Conservation (phyloP, 2,797 vertebrate genomes). For the Sciurus vulgaris region DNA sequence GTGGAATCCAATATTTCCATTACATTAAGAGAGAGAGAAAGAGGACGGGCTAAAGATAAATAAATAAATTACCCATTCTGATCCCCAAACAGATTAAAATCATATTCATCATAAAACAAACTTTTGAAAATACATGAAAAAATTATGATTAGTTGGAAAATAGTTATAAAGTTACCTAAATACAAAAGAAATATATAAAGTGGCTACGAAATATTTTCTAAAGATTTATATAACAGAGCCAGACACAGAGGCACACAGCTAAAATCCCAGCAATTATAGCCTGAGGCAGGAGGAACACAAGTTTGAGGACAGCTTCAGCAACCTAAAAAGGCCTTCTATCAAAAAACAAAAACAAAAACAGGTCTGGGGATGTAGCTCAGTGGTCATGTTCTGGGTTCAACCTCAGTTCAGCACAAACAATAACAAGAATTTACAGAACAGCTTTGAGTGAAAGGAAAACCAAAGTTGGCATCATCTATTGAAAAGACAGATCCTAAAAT, state of each 20-base stretch:
- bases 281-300: background rate
- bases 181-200: slow-evolving; percentile 27
- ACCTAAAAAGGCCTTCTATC: background rate
- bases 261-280: background rate
- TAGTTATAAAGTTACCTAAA: background rate
- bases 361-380: background rate
- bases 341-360: background rate
- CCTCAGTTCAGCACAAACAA: too few species aligned
- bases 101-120: background rate
- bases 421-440: slow-evolving; percentile 5
- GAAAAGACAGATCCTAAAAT: slow-evolving; percentile 5
- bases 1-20: background rate
- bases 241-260: background rate
- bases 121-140: slow-evolving; percentile 18
- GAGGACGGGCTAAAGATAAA: background rate
- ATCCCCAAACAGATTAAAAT: background rate
- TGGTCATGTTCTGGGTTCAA: background rate
- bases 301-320: background rate
- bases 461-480: background rate
- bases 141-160: background rate
- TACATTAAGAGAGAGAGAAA: background rate
- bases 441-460: slow-evolving; percentile 41
- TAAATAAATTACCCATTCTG: background rate
- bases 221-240: background rate
- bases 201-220: background rate